Conservation (phyloP, 2,888 invertebrate species). For the Dromius quadrimaculatus region DNA sequence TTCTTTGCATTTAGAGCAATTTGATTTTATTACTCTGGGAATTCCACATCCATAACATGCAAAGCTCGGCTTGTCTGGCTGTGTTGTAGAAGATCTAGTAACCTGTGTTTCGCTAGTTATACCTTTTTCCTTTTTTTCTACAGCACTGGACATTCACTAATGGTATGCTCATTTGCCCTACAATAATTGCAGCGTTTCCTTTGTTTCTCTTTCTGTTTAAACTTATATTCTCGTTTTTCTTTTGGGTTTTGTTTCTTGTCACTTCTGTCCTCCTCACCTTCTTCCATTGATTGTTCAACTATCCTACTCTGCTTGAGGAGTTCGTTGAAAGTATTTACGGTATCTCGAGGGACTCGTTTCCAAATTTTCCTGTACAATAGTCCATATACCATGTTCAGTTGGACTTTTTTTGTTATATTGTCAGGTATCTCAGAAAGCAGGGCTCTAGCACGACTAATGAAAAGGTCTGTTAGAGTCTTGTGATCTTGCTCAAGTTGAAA, state of each 20-base stretch:
- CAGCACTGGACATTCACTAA: background rate
- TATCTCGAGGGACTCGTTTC: background rate
- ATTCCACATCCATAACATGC: slow-evolving; percentile 56
- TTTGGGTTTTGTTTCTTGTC: background rate
- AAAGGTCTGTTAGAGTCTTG: background rate
- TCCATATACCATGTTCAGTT: background rate
- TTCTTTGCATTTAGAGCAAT: slow-evolving; percentile 48
- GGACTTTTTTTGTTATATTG: background rate
- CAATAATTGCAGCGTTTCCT: background rate
- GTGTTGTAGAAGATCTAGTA: background rate
- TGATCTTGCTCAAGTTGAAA: background rate
- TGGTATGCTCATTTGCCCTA: background rate
- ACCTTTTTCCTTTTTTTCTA: background rate
- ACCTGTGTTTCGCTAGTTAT: background rate
- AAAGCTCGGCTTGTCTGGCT: too few species aligned
- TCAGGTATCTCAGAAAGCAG: background rate
- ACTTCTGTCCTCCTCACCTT: background rate
- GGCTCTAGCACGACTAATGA: background rate
- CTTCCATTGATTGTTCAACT: background rate
- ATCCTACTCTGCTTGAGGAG: background rate
- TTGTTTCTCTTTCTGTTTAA: background rate
- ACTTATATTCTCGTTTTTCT: background rate
- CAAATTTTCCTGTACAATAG: background rate
- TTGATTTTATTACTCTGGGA: slow-evolving; percentile 54
- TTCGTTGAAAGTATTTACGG: background rate